Evolutionary conservation across 2,888 invertebrate species (phyloP).

Genomic region (Willowsia nigromaculata): DNA sequence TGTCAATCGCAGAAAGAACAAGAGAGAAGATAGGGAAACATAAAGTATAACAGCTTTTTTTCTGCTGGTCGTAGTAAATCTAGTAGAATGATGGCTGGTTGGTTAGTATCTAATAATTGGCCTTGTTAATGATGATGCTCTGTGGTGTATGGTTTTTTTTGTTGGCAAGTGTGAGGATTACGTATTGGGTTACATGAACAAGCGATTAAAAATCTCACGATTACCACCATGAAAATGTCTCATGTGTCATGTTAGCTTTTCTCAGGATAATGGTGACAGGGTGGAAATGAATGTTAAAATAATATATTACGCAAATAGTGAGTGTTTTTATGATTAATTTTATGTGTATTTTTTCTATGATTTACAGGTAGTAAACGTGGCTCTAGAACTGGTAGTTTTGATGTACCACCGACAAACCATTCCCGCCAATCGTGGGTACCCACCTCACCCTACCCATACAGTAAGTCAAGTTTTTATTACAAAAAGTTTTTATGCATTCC

Average conservation of each 20-base stretch:
- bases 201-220: slow-evolving; percentile 39
- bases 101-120: slow-evolving; percentile 57
- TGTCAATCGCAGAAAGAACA: slow-evolving; percentile 58
- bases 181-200: slow-evolving; percentile 51
- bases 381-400: slow-evolving; percentile 77
- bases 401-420: slow-evolving; percentile 78
- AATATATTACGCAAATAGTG: not conserved
- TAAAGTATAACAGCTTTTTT: not conserved
- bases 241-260: slow-evolving; percentile 16
- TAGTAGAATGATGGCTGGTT: slow-evolving; percentile 1
- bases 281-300: not conserved
- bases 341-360: slow-evolving; percentile 15
- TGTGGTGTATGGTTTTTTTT: slow-evolving; percentile 24
- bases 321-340: slow-evolving; percentile 8
- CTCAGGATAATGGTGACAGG: not conserved
- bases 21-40: not conserved
- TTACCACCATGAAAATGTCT: not conserved
- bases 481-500: slow-evolving; percentile 3
- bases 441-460: slow-evolving; percentile 78
- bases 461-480: slow-evolving; percentile 71
- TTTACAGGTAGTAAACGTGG: slow-evolving; percentile 78
- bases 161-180: slow-evolving; percentile 59
- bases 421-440: slow-evolving; percentile 78
- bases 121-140: slow-evolving; percentile 61
- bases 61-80: not conserved